These are phyloP conservation scores for Lasioglossum vierecki DNA, from an alignment of 2,888 invertebrate species.

Conservation along the genomic window DNA sequence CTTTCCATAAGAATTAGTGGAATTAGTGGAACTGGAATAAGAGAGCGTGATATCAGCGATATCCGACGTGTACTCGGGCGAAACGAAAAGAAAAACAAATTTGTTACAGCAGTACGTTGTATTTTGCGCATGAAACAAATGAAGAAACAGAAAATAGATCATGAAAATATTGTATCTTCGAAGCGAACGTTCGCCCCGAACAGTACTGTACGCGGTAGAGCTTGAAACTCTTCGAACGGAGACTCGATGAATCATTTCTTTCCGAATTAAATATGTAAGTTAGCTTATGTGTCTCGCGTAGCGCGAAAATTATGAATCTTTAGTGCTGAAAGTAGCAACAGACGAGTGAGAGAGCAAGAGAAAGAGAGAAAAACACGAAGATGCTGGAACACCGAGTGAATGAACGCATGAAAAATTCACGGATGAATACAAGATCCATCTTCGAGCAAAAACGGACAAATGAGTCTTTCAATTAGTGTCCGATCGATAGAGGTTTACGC, in stretches of 20 bases:
- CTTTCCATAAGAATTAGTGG: conserved; percentile 76
- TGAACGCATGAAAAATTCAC: neutral
- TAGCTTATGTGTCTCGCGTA: conserved; percentile 16
- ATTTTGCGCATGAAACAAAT: conserved; percentile 11
- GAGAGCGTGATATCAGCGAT: conserved; percentile 24
- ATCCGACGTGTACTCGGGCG: conserved; percentile 17
- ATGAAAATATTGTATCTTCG: conserved; percentile 7
- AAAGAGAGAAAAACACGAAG: neutral
- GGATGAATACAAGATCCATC: conserved; percentile 8
- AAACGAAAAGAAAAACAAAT: conserved; percentile 14
- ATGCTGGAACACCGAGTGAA: conserved; percentile 3
- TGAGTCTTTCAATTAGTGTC: conserved; percentile 17
- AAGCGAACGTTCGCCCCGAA: conserved; percentile 18
- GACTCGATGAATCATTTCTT: neutral
- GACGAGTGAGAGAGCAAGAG: conserved; percentile 5
- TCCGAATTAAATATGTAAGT: conserved; percentile 13
- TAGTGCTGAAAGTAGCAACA: conserved; percentile 10
- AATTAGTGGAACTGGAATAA: conserved; percentile 56
- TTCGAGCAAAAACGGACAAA: conserved; percentile 20
- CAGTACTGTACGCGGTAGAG: conserved; percentile 14
- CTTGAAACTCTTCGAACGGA: neutral
- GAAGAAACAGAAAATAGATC: conserved; percentile 19
- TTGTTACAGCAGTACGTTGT: conserved; percentile 17
- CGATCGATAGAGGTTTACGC: conserved; percentile 5
- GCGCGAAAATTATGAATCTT: neutral